Evolutionary conservation across 2,888 invertebrate genomes (phyloP), one percentile per base, ranked within the genome.

Genomic region (Trileptium ribeirensis): DNA sequence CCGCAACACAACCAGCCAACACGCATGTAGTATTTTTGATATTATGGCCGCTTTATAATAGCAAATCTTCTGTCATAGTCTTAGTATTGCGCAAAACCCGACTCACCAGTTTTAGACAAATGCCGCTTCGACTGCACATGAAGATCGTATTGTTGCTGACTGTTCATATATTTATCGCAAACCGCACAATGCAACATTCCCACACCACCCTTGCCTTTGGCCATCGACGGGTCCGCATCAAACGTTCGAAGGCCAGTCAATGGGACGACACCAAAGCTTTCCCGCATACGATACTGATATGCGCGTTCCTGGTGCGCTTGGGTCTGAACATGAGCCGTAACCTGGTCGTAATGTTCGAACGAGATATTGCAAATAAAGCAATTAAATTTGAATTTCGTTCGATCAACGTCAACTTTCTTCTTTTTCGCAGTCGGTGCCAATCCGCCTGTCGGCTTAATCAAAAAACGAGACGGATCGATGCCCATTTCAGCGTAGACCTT

Each of bases 401-500:
- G 8, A 24, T 51, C 51, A 51, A 51, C 51, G 24, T 8, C 51
- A 8, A 51, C 8, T 51, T 51, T 51, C 24, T 51, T 51, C 51
- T 51, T 51, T 24, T 51, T 51, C 8, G 51, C 8, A 8, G 51
- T 51, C 51, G 51, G 51, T 51, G 8, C 51, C 8, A 51, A 15
- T 24, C 51, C 51, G 24, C 51, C 51, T 8, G 51, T 51, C 8
- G 51, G 51, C 24, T 51, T 51, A 8, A 51, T 8, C 51, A 51
- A 24, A 51, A 51, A 51, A 15, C 51, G 51, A 15, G 8, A 8
- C 24, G 51, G 51, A 24, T 51, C 24, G 51, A 82, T 82, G 38
- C 82, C 82, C 74, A 67, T 79, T 34, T 80, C 51, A 19, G 70
- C 40, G 67, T 82, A 82, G 36, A 82, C 51, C 29, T 81, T 81